Conservation (phyloP, 2,888 invertebrate species). For the Dione vanillae region DNA sequence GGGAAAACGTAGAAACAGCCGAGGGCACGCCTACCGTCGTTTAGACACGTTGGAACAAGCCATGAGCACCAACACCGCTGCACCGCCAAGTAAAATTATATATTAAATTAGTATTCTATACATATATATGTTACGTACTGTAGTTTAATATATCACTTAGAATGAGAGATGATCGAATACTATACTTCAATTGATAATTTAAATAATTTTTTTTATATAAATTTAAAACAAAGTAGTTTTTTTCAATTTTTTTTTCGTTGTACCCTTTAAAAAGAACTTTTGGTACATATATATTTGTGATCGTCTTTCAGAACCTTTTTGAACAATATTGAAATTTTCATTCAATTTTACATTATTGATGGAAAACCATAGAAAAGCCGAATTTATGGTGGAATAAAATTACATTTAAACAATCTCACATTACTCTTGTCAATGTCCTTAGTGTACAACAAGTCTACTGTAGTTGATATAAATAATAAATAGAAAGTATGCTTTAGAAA, state of each 20-base stretch:
- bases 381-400: conserved; percentile 11
- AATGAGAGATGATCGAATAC: background rate
- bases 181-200: too few relatives aligned
- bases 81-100: conserved; percentile 78
- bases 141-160: conserved; percentile 5
- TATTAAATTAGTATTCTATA: conserved; percentile 54
- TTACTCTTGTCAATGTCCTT: background rate
- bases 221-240: background rate
- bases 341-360: conserved; percentile 5
- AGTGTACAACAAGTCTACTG: conserved; percentile 3
- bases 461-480: conserved; percentile 19
- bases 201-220: too few relatives aligned
- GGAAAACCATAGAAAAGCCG: conserved; percentile 1
- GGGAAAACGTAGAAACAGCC: conserved; percentile 71
- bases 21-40: conserved; percentile 75
- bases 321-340: background rate
- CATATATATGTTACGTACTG: conserved; percentile 1
- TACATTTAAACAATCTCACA: conserved; percentile 4
- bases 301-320: conserved; percentile 10
- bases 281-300: background rate
- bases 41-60: conserved; percentile 79
- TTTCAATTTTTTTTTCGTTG: background rate
- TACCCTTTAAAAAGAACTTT: background rate
- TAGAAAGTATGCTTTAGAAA: conserved; percentile 5
- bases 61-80: conserved; percentile 69